Conservation (phyloP, 2,888 invertebrate genomes). For the Scaeva pyrastri region DNA sequence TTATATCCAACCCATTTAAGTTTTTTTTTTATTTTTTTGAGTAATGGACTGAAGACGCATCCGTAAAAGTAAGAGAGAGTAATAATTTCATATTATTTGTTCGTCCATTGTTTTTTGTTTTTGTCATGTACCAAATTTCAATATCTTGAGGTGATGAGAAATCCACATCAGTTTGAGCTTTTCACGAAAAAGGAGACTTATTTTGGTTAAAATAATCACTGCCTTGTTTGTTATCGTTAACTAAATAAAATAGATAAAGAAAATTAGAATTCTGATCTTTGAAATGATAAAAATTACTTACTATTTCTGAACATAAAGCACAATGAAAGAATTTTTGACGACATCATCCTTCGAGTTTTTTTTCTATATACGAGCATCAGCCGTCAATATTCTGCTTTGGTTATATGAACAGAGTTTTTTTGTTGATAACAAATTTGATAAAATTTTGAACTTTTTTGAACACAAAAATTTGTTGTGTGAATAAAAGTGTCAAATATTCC, state of each 20-base stretch:
- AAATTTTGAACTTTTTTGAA: background rate
- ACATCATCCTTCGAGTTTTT: conserved; percentile 19
- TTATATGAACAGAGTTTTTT: background rate
- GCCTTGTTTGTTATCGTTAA: too few species aligned
- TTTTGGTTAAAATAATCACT: too few species aligned
- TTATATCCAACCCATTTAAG: conserved; percentile 66
- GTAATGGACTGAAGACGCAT: conserved; percentile 66
- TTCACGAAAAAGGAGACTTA: too few species aligned
- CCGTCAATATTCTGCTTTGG: background rate
- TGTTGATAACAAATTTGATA: background rate
- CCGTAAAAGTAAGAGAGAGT: conserved; percentile 74
- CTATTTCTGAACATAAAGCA: conserved; percentile 20
- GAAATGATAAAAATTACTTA: background rate
- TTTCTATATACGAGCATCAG: background rate
- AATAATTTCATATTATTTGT: conserved; percentile 17
- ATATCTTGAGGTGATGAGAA: background rate
- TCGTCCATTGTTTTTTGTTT: conserved; percentile 25
- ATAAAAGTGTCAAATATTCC: too few species aligned
- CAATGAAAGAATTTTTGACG: background rate
- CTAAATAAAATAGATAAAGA: too few species aligned
- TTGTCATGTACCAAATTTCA: conserved; percentile 15
- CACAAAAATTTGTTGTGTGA: background rate
- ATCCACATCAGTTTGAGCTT: too few species aligned
- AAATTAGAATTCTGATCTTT: too few species aligned
- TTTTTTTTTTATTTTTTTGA: conserved; percentile 35